phyloP scores from a whole-genome alignment of 2,113 vertebrate species.

The Neolamprologus fasciatus region DNA sequence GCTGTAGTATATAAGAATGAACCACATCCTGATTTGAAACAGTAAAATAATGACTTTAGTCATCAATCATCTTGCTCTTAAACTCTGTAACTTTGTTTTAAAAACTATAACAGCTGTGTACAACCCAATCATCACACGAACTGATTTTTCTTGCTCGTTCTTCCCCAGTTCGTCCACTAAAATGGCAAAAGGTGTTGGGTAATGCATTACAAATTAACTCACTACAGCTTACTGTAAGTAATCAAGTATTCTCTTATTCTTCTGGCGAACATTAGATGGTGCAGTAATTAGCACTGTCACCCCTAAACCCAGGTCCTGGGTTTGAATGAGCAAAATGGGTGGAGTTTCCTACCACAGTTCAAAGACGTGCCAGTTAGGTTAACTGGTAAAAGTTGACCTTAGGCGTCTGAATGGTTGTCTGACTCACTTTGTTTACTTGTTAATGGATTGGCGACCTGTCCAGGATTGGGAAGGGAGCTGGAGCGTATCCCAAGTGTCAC shows the following conservation, averaged over 20 bases:
- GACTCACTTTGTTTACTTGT: accelerated
- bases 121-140: background rate
- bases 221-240: background rate
- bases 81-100: background rate
- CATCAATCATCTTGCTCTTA: background rate
- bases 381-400: background rate
- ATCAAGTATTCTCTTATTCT: background rate
- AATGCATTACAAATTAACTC: background rate
- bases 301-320: background rate
- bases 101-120: background rate
- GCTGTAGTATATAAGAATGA: background rate
- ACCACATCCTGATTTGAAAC: background rate
- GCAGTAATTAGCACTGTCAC: background rate
- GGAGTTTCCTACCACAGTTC: background rate
- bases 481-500: background rate
- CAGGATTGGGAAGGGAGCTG: background rate
- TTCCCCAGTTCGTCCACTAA: background rate
- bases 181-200: background rate
- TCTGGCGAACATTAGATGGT: background rate
- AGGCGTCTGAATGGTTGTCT: background rate
- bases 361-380: background rate
- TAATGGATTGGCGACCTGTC: background rate
- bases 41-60: background rate
- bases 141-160: background rate
- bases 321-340: background rate